Evolutionary conservation across 1,140 invertebrate genomes (phyloP).

Genomic region (Penaeus japonicus): DNA sequence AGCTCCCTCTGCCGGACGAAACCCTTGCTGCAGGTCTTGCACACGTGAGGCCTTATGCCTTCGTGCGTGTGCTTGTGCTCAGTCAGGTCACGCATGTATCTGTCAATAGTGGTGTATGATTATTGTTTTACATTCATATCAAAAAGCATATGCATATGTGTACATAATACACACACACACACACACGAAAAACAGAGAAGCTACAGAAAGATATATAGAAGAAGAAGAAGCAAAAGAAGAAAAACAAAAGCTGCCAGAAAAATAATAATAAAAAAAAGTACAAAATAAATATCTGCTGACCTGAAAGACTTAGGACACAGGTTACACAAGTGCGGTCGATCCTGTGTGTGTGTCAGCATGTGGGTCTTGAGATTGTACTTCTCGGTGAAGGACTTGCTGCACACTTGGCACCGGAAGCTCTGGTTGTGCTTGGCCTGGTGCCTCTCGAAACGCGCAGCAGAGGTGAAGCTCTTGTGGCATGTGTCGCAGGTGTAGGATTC

Average conservation of each 20-base stretch:
- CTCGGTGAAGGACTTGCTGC: conserved; percentile 38
- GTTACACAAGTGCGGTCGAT: conserved; percentile 28
- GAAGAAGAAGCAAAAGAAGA: too few species aligned
- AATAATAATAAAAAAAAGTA: too few species aligned
- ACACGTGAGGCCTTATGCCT: conserved; percentile 29
- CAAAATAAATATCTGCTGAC: not conserved
- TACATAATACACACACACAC: not conserved
- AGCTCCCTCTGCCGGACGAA: conserved; percentile 32
- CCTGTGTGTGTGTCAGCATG: conserved; percentile 38
- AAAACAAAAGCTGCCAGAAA: too few species aligned
- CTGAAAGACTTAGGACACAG: conserved; percentile 39
- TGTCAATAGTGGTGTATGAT: not conserved
- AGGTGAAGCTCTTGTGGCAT: conserved; percentile 18
- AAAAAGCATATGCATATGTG: not conserved
- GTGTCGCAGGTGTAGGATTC: not conserved
- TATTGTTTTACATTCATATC: not conserved
- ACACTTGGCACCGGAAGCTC: conserved; percentile 7
- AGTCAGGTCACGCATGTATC: conserved; percentile 38
- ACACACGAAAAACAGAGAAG: too few species aligned
- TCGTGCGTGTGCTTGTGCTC: conserved; percentile 44
- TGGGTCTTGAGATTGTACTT: conserved; percentile 49
- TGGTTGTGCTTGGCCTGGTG: conserved; percentile 25
- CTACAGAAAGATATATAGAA: too few species aligned
- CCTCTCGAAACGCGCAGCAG: not conserved
- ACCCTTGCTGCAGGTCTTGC: conserved; percentile 1